Conservation (phyloP, 2,888 invertebrate species). For the Antheraea yamamai region DNA sequence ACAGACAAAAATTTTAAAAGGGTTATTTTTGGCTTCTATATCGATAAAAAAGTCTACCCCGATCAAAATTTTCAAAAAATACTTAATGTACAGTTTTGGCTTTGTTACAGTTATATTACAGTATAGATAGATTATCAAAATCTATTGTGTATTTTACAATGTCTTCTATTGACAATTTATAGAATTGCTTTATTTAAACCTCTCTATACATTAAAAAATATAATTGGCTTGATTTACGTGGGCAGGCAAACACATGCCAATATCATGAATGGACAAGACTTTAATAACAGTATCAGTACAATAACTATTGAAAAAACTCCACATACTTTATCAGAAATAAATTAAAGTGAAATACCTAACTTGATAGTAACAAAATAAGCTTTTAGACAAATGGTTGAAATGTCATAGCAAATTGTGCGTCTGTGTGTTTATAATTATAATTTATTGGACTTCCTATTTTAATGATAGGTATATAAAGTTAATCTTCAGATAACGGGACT, state of each 20-base stretch:
- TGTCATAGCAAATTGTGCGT: background rate
- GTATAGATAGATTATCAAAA: too few species aligned
- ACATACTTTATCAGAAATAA: constrained; percentile 51
- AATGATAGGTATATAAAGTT: background rate
- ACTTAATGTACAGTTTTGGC: too few species aligned
- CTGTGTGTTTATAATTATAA: background rate
- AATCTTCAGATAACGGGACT: background rate
- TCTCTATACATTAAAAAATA: background rate
- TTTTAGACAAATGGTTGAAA: constrained; percentile 12
- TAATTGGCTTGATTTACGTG: background rate
- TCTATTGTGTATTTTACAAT: background rate
- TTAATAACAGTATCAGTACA: constrained; percentile 57
- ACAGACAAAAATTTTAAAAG: too few species aligned
- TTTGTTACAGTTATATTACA: too few species aligned
- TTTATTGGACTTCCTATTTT: too few species aligned
- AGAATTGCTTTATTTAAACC: background rate
- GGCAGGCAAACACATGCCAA: background rate
- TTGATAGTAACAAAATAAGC: constrained; percentile 31
- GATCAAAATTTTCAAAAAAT: too few species aligned
- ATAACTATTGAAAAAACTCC: constrained; percentile 62
- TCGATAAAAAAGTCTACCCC: too few species aligned
- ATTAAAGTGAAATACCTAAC: constrained; percentile 33
- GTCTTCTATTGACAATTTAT: background rate
- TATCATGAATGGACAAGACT: constrained; percentile 57
- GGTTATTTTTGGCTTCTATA: too few species aligned